A percentile compares a stretch with the other conserved stretches of the same genome.
These are phyloP conservation scores for Psittacula echo DNA, from an alignment of 2,797 vertebrate genomes.

Conservation along the genomic window DNA sequence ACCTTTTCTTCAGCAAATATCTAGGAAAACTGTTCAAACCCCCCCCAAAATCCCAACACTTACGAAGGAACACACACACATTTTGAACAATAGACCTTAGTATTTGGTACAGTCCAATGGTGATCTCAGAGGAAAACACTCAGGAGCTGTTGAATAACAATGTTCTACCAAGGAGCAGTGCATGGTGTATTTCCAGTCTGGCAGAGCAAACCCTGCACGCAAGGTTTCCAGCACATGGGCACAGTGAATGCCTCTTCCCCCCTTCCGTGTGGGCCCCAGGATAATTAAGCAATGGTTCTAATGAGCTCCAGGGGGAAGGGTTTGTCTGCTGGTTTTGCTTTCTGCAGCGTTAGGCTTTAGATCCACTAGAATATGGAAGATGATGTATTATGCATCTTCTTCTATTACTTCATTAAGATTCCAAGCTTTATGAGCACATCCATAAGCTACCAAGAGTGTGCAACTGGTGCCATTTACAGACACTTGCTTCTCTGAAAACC, in stretches of 20 bases:
- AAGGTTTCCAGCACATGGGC: background rate
- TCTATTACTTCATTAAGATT: background rate
- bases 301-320: conserved; percentile 28
- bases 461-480: background rate
- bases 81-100: background rate
- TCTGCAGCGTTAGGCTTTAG: background rate
- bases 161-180: background rate
- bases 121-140: background rate
- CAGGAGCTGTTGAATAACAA: background rate
- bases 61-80: fast-evolving
- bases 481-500: background rate
- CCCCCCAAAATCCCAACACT: fast-evolving
- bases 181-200: background rate
- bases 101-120: background rate
- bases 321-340: background rate
- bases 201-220: background rate
- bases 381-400: background rate
- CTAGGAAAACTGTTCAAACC: background rate
- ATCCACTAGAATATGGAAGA: background rate
- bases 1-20: background rate
- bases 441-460: background rate
- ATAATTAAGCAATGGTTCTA: conserved; percentile 46
- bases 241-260: conserved; percentile 9
- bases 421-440: background rate
- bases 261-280: conserved; percentile 1